A percentile compares a stretch with the other conserved stretches of the same genome.
phyloP scores from a whole-genome alignment of 1,140 invertebrate genomes.

The Papilio polyxenes region DNA sequence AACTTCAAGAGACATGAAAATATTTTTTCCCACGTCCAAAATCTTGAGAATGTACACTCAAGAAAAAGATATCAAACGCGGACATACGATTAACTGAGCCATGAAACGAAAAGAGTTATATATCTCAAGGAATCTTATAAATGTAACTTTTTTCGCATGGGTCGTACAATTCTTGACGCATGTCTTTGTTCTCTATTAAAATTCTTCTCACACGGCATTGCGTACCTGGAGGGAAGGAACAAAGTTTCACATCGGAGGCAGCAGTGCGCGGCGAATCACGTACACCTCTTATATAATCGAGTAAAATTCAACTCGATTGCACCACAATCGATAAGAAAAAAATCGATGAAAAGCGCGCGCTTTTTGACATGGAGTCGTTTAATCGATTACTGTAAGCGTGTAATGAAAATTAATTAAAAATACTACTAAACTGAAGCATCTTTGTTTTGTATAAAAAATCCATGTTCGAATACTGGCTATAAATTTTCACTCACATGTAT shows the following conservation, averaged over 20 bases:
- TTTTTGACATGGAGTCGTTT: not conserved
- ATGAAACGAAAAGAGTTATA: too few relatives aligned
- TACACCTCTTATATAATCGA: slow-evolving; percentile 20
- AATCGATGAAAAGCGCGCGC: slow-evolving; percentile 2
- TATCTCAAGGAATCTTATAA: too few relatives aligned
- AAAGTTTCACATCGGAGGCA: slow-evolving; percentile 12
- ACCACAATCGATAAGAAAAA: not conserved
- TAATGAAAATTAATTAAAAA: not conserved
- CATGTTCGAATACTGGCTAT: too few relatives aligned
- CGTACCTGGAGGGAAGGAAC: not conserved
- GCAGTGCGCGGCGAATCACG: slow-evolving; percentile 12
- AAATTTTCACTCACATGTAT: too few relatives aligned
- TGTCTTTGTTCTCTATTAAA: not conserved
- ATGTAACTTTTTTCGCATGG: not conserved
- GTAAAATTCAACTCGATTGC: slow-evolving; percentile 9
- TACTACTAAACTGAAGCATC: too few relatives aligned
- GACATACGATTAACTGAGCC: too few relatives aligned
- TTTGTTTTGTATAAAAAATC: too few relatives aligned
- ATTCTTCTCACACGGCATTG: slow-evolving; percentile 8
- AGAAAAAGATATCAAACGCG: too few relatives aligned
- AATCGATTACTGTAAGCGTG: not conserved
- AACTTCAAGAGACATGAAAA: too few relatives aligned
- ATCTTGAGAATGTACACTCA: too few relatives aligned
- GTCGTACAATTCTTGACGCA: not conserved
- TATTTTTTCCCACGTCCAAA: too few relatives aligned